Conservation (phyloP, 2,888 invertebrate genomes). For the Heliconius ethilla region DNA sequence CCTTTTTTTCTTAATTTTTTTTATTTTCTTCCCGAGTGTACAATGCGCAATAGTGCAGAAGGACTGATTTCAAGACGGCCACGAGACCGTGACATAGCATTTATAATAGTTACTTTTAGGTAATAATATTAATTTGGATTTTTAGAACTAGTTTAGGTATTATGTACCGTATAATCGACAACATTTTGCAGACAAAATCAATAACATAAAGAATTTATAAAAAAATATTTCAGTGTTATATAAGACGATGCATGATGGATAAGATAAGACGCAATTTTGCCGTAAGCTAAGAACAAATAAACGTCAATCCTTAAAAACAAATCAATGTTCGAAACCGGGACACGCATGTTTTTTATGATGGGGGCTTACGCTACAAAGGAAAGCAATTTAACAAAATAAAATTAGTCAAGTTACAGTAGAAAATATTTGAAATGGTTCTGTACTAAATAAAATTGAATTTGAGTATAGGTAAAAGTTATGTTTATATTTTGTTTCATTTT, state of each 20-base stretch:
- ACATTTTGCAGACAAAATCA: background rate
- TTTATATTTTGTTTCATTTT: background rate
- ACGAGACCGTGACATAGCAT: too few relatives aligned
- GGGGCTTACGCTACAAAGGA: conserved; percentile 70
- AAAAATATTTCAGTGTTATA: conserved; percentile 11
- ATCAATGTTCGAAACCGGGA: conserved; percentile 67
- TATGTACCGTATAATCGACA: background rate
- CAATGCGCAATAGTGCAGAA: too few relatives aligned
- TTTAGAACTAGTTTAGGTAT: background rate
- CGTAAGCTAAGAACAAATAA: conserved; percentile 76
- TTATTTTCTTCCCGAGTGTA: too few relatives aligned
- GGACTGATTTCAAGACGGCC: too few relatives aligned
- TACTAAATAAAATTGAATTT: background rate
- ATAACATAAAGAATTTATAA: background rate
- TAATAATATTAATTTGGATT: background rate
- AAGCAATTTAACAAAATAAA: conserved; percentile 81
- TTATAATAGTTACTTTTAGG: too few relatives aligned
- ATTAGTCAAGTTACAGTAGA: conserved; percentile 18
- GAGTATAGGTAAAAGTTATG: background rate
- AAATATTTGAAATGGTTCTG: background rate
- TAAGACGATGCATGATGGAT: conserved; percentile 30
- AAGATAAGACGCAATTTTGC: conserved; percentile 61
- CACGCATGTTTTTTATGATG: conserved; percentile 70
- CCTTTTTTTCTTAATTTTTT: too few relatives aligned
- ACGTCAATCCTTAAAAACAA: conserved; percentile 77